Conservation (phyloP, 2,797 vertebrate genomes). For the Falco concolor region DNA sequence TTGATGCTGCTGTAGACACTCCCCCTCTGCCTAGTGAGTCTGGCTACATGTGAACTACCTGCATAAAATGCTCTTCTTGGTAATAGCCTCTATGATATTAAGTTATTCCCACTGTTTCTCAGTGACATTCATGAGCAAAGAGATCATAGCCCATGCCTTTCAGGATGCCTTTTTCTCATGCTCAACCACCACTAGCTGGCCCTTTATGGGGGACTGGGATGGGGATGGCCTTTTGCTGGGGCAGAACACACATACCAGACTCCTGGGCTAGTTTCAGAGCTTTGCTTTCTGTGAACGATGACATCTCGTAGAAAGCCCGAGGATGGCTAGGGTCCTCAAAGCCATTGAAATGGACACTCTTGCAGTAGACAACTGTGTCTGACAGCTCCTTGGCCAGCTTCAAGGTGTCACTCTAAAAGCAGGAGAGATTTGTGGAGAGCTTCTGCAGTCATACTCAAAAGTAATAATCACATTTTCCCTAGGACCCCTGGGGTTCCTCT, state of each 20-base stretch:
- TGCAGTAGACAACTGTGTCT: constrained; percentile 91
- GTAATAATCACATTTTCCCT: neutral
- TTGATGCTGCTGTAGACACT: neutral
- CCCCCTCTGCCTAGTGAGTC: neutral
- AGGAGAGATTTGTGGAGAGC: neutral
- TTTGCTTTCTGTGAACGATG: constrained; percentile 88
- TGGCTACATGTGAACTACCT: neutral
- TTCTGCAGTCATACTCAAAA: neutral
- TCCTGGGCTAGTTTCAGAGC: constrained; percentile 82
- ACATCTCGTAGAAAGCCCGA: constrained; percentile 90
- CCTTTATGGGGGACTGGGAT: neutral
- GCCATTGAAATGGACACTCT: constrained; percentile 89
- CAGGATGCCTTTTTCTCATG: neutral
- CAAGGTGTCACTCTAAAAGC: constrained; percentile 82
- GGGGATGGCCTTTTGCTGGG: neutral
- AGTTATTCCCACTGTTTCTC: neutral
- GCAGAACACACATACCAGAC: constrained; percentile 74
- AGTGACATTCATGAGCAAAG: neutral
- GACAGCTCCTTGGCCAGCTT: constrained; percentile 90
- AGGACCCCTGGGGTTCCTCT: neutral
- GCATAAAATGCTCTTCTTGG: neutral
- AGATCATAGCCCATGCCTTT: neutral
- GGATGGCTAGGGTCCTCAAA: constrained; percentile 79
- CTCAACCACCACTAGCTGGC: neutral
- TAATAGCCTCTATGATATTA: neutral